These are phyloP conservation scores for Channa striata DNA, from an alignment of 2,797 vertebrate species.

Conservation along the genomic window DNA sequence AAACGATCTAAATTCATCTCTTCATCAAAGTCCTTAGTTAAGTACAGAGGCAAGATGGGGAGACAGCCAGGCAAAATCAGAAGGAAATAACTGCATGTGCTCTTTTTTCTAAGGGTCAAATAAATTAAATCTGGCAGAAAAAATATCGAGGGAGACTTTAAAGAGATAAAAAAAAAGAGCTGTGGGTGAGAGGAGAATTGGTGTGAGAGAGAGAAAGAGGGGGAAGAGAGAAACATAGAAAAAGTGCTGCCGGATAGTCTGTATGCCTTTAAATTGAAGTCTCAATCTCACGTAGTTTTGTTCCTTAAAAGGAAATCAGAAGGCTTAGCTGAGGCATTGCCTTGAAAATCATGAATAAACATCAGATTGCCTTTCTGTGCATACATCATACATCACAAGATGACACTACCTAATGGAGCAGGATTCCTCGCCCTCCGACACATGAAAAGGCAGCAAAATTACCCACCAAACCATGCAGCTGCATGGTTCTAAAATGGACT, in stretches of 20 bases:
- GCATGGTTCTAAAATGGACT: slow-evolving; percentile 77
- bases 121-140: slow-evolving; percentile 82
- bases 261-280: slow-evolving; percentile 83
- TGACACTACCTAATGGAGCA: slow-evolving; percentile 85
- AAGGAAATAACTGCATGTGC: slow-evolving; percentile 79
- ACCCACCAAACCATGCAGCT: slow-evolving; percentile 77
- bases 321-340: slow-evolving; percentile 81
- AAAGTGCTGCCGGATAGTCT: slow-evolving; percentile 72
- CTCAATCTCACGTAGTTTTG: slow-evolving; percentile 86
- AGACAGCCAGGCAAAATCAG: slow-evolving; percentile 74
- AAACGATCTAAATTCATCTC: slow-evolving; percentile 72
- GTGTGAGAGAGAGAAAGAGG: slow-evolving; percentile 19
- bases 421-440: slow-evolving; percentile 80
- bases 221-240: slow-evolving; percentile 34
- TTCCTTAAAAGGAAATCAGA: slow-evolving; percentile 88
- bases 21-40: slow-evolving; percentile 79
- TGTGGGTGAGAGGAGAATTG: slow-evolving; percentile 43
- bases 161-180: slow-evolving; percentile 65
- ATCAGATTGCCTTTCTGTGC: slow-evolving; percentile 83
- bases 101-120: slow-evolving; percentile 82
- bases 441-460: slow-evolving; percentile 86
- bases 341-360: slow-evolving; percentile 88
- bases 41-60: slow-evolving; percentile 70
- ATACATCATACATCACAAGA: slow-evolving; percentile 88
- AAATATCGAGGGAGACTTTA: slow-evolving; percentile 80